A percentile compares a stretch with the other conserved stretches of the same genome.
These are phyloP conservation scores for Uloborus diversus DNA, from an alignment of 1,140 invertebrate genomes.

Conservation along the genomic window DNA sequence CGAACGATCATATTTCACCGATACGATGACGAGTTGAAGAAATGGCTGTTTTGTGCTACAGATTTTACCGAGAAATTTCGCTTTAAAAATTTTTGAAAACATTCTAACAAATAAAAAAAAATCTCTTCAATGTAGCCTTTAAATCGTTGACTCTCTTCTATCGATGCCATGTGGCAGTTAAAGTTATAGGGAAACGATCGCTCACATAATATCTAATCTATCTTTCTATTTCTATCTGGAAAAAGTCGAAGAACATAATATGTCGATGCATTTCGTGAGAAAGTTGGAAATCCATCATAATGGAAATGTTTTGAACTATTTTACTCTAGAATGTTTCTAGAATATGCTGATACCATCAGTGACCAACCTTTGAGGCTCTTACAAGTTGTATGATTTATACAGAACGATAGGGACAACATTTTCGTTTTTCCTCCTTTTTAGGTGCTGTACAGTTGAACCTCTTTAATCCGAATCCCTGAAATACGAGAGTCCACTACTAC, in stretches of 20 bases:
- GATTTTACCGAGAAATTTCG: constrained; percentile 13
- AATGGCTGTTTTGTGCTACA: constrained; percentile 8
- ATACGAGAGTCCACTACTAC: no score
- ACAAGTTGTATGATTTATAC: constrained; percentile 52
- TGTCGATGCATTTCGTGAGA: no score
- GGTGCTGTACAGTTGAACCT: no score
- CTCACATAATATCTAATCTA: constrained; percentile 19
- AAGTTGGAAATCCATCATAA: no score
- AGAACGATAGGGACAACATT: constrained; percentile 32
- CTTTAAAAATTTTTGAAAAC: constrained; percentile 37
- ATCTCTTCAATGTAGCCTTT: no score
- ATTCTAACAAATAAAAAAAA: constrained; percentile 19
- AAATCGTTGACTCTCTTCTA: constrained; percentile 17
- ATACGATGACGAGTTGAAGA: constrained; percentile 1
- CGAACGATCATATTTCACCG: no score
- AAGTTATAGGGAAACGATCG: constrained; percentile 42
- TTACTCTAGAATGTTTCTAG: no score
- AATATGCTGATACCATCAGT: constrained; percentile 53
- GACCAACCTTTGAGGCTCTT: constrained; percentile 33
- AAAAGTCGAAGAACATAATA: constrained; percentile 49
- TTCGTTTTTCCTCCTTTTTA: no score
- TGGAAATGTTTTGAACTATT: no score
- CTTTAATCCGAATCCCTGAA: no score
- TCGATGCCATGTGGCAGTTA: constrained; percentile 30
- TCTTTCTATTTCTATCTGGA: constrained; percentile 11